These are phyloP conservation scores for Aphelocoma coerulescens DNA, from an alignment of 2,113 vertebrate genomes.

Conservation along the genomic window DNA sequence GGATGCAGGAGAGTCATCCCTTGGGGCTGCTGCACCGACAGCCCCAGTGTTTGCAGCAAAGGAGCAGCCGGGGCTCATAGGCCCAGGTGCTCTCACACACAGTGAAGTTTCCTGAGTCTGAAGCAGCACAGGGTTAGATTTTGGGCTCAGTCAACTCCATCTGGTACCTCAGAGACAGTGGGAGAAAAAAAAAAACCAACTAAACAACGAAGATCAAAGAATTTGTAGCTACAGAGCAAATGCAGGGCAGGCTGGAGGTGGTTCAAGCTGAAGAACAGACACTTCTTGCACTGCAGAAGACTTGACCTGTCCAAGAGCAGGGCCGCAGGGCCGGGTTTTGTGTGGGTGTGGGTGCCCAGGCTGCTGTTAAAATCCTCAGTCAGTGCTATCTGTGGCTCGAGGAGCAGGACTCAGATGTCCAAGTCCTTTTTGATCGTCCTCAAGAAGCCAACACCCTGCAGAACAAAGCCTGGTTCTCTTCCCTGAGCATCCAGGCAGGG, in stretches of 20 bases:
- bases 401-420: not conserved
- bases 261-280: not conserved
- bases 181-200: not conserved
- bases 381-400: not conserved
- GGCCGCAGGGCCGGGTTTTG: not conserved
- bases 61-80: not conserved
- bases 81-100: rapidly evolving
- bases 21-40: not conserved
- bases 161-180: not conserved
- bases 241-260: not conserved
- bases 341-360: not conserved
- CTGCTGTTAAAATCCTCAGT: not conserved
- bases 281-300: not conserved
- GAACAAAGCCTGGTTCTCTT: not conserved
- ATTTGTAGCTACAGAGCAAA: not conserved
- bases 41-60: not conserved
- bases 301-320: not conserved
- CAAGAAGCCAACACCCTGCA: not conserved
- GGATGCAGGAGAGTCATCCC: not conserved
- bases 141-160: not conserved
- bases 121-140: not conserved
- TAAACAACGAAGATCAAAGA: not conserved
- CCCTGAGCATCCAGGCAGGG: not conserved
- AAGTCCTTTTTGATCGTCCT: not conserved
- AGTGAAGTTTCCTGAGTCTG: not conserved